Conservation (phyloP, 2,797 vertebrate species). For the Taenioides sp. region DNA sequence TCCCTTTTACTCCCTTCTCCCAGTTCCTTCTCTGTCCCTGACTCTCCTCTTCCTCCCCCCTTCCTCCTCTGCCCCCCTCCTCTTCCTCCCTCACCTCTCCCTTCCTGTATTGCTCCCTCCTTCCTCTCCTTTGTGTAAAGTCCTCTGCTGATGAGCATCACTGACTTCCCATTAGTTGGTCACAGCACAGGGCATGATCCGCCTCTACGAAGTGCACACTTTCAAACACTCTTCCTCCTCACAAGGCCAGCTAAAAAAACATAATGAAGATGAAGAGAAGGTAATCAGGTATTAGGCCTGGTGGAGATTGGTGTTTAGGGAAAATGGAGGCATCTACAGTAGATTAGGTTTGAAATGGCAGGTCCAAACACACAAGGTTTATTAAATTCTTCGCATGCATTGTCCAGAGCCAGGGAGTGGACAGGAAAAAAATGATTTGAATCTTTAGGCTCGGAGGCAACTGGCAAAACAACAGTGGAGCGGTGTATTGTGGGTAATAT, state of each 20-base stretch:
- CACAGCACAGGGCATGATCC: not conserved
- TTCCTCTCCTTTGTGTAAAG: not conserved
- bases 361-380: not conserved
- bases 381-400: not conserved
- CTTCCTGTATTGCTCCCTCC: constrained; percentile 9
- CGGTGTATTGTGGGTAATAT: not conserved
- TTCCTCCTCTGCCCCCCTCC: constrained; percentile 17
- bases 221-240: not conserved
- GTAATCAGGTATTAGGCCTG: not conserved
- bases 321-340: too few species aligned
- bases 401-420: not conserved
- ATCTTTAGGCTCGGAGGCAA: not conserved
- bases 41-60: constrained; percentile 18
- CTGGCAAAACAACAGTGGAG: not conserved
- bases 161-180: not conserved
- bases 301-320: not conserved
- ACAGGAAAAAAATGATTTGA: constrained; percentile 2
- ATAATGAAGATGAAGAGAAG: too few species aligned
- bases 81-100: constrained; percentile 18
- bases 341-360: not conserved
- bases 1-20: not conserved
- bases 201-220: not conserved
- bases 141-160: not conserved
- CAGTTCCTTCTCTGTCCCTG: constrained; percentile 16
- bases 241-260: not conserved